Evolutionary conservation across 1,140 invertebrate genomes (phyloP), one percentile per base, ranked within the genome.

Genomic region (Archegozetes longisetosus): DNA sequence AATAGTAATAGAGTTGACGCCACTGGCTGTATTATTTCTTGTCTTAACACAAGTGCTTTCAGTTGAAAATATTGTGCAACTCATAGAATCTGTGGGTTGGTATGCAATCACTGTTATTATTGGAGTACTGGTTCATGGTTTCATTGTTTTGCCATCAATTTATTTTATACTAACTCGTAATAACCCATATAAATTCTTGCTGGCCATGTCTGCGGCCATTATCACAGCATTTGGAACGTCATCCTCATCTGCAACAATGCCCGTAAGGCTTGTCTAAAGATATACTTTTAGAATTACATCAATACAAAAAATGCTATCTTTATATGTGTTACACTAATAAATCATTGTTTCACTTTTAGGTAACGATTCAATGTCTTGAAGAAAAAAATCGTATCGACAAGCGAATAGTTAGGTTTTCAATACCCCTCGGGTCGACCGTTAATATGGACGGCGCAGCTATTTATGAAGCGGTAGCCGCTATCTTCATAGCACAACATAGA

Each of bases 371-470:
- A 48, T 93, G 89, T 65, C 77, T 94, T 66, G 92, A 97, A 70
- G 78, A 81, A 55, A 85, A 86, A 64, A 91, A 92, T 77, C 81
- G 84, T 26, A 77, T 94, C 9, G 91, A 95, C 72, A 82, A 84
- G 0, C 79, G 89, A 57, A 87, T 97, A 27, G 88, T 89, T 0
- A 79, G 92, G 49, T 98, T 97, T 68, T 91, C 95, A 6, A 84
- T 96, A 64, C 93, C 93, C 2, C 88, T 98, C 59, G 94, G 90
- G 24, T 88, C 90, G 25, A 94, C 89, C 12, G 92, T 95, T 65
- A 94, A 94, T 73, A 91, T 92, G 87, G 90, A 95, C 70, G 91
- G 91, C 22, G 94, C 90, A 0, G 92, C 91, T 0, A 74, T 95
- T 2, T 95, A 95, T 66, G 90, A 95, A 72, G 90, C 91, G 1